Evolutionary conservation across 1,140 invertebrate species (phyloP), one percentile per base, ranked within the genome.

Genomic region (Plodia interpunctella): DNA sequence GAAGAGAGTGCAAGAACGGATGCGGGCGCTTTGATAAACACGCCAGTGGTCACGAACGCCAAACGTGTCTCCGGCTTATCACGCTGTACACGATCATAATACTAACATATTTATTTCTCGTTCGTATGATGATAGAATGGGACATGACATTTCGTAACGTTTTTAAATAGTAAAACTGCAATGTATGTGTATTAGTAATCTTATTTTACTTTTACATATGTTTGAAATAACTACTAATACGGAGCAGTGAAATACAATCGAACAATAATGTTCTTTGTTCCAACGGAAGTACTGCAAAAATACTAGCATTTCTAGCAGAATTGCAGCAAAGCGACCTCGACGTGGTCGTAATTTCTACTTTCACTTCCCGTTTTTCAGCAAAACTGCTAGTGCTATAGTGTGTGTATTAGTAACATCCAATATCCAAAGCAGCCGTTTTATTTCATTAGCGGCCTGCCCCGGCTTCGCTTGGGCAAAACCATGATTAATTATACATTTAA

Each of bases 61-160:
- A 13, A 67, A 70, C 70, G 71, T 78, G 56, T 66, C 66, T 72
- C 62, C 66, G 28, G 62, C 62, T 73, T 78, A 75, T 76, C 67
- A 59, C 56, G 61, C 64, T 64, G 68, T 70, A 73, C 72, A 74
- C 30, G 25, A 52, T 57, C 32, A 35, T 50, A 55, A n/a, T n/a
- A n/a, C n/a, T n/a, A n/a, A 55, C 59, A 44, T 18, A 49, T 60
- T 50, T 60, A 54, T 61, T 61, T 56, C 28, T 60, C 20, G 13
- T 55, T 28, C 35, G 51, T 54, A 18, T 54, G n/a, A 9, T 21
- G 28, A 17, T 49, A 35, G 57, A 59, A 55, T 38, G 15, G 2
- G 54, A 35, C 51, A 20, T 25, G 21, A 25, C 8, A 53, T 44
- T 15, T 44, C 38, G 15, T 44, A 44, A 44, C n/a, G 38, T 44